Evolutionary conservation across 2,113 vertebrate species (phyloP).

Genomic region (Ginglymostoma cirratum): DNA sequence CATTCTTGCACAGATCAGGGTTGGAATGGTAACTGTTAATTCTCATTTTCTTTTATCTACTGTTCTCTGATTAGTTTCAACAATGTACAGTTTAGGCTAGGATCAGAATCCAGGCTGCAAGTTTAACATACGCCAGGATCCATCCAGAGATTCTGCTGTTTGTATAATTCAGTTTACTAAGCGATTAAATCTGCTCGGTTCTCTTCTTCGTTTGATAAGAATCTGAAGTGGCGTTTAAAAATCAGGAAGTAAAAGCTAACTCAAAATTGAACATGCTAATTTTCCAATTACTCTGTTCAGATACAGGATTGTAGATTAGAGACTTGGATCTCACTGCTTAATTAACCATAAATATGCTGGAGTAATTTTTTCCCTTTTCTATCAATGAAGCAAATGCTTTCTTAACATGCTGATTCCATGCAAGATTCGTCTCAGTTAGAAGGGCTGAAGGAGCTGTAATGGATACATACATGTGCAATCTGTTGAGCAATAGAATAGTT

Average conservation of each 20-base stretch:
- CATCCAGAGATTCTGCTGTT: background rate
- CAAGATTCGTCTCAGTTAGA: no score
- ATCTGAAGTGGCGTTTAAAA: background rate
- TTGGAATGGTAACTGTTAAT: background rate
- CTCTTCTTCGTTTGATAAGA: background rate
- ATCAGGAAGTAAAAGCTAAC: background rate
- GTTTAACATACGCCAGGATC: background rate
- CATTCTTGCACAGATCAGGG: background rate
- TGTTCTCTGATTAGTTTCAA: background rate
- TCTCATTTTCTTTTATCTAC: background rate
- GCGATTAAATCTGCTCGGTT: background rate
- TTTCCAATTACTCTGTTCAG: background rate
- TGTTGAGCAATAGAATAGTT: background rate
- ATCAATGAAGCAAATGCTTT: background rate
- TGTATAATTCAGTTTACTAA: background rate
- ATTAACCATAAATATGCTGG: background rate
- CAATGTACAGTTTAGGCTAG: background rate
- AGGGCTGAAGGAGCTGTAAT: background rate
- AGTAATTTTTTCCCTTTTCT: background rate
- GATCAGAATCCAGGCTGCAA: background rate
- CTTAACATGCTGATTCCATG: background rate
- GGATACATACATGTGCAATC: background rate
- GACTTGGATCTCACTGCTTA: background rate
- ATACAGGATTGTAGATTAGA: background rate
- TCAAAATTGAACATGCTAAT: background rate